phyloP scores from a whole-genome alignment of 2,113 vertebrate species.

The Amblyornis subalaris region DNA sequence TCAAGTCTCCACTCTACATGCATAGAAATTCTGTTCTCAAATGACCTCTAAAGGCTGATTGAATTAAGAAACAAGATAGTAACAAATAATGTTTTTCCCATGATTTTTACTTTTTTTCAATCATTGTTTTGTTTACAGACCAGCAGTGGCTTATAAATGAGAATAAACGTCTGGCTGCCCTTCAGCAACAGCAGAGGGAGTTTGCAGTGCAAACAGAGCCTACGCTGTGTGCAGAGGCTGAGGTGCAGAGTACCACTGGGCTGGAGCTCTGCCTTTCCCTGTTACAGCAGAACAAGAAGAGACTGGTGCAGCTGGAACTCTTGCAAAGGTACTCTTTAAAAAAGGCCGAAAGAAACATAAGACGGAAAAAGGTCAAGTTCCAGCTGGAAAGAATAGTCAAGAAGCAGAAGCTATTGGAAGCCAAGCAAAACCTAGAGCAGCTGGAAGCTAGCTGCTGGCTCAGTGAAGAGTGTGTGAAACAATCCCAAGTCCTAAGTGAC shows the following conservation, averaged over 20 bases:
- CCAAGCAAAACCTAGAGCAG: constrained; percentile 81
- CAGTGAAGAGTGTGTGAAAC: constrained; percentile 50
- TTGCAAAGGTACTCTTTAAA: constrained; percentile 73
- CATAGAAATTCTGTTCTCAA: neutral
- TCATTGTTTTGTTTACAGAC: constrained; percentile 73
- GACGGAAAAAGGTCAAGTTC: constrained; percentile 78
- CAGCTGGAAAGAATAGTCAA: constrained; percentile 85
- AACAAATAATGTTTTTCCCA: neutral
- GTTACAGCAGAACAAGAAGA: constrained; percentile 74
- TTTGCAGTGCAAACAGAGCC: constrained; percentile 79
- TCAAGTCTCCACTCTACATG: neutral
- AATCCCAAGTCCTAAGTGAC: constrained; percentile 9
- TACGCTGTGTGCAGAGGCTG: constrained; percentile 13
- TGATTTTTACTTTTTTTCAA: constrained; percentile 11
- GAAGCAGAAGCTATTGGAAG: constrained; percentile 84
- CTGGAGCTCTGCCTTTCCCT: constrained; percentile 15
- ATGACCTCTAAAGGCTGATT: neutral
- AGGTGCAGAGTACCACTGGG: constrained; percentile 46
- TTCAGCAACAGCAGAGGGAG: constrained; percentile 69
- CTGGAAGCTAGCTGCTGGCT: constrained; percentile 73
- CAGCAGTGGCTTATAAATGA: constrained; percentile 84
- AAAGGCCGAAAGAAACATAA: constrained; percentile 75
- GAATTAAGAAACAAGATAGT: neutral
- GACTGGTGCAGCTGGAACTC: constrained; percentile 79
- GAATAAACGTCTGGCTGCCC: constrained; percentile 69